Conservation (phyloP, 2,797 vertebrate species). For the Gambusia yucatana region DNA sequence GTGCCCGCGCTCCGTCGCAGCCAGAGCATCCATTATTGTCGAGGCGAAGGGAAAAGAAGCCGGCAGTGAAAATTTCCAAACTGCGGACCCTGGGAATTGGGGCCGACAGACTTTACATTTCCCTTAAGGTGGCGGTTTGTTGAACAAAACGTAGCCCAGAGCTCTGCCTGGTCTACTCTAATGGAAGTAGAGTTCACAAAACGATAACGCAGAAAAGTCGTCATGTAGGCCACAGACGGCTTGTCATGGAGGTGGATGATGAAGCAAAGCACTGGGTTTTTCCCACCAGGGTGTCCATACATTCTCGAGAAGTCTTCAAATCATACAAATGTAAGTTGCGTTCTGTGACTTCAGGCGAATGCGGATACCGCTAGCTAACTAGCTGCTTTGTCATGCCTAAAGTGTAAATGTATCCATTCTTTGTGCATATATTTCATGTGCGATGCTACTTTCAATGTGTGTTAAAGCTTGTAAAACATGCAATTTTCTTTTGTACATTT, state of each 20-base stretch:
- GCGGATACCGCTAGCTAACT: too few species aligned
- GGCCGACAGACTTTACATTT: conserved; percentile 56
- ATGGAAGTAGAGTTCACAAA: neutral
- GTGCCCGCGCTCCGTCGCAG: conserved; percentile 56
- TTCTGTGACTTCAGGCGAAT: too few species aligned
- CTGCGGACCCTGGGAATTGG: conserved; percentile 55
- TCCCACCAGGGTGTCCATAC: too few species aligned
- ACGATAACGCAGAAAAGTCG: neutral
- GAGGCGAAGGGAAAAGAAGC: conserved; percentile 48
- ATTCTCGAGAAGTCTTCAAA: too few species aligned
- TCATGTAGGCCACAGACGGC: neutral
- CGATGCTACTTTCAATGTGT: too few species aligned
- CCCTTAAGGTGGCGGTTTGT: conserved; percentile 32
- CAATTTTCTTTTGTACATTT: too few species aligned
- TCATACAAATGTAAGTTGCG: too few species aligned
- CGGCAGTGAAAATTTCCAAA: conserved; percentile 62
- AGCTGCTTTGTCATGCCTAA: too few species aligned
- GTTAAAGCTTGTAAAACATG: too few species aligned
- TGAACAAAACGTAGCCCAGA: neutral
- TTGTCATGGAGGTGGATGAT: neutral
- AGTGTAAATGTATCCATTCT: too few species aligned
- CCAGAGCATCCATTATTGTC: conserved; percentile 55
- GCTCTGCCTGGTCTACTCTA: neutral
- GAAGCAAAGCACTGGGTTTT: neutral
- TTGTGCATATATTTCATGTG: too few species aligned